Percentiles rank a stretch among this genome's conserved stretches.
Evolutionary conservation across 1,140 invertebrate genomes (phyloP).

Genomic region (Pachyrhynchus sulphureomaculatus): DNA sequence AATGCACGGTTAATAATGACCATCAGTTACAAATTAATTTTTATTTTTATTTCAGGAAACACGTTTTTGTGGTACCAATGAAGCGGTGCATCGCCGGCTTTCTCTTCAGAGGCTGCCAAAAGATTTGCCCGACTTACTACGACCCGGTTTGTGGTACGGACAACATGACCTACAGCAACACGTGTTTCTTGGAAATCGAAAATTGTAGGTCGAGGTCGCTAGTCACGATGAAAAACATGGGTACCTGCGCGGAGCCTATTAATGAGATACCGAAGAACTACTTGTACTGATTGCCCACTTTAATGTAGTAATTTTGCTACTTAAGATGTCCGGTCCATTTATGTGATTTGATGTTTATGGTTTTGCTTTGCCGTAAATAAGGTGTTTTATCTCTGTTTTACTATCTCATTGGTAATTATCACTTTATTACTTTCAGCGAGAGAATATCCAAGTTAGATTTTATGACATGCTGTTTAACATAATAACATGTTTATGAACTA

Average conservation of each 20-base stretch:
- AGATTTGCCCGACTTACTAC: constrained; percentile 80
- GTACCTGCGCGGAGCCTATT: constrained; percentile 68
- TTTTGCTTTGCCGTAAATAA: not conserved
- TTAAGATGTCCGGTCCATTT: not conserved
- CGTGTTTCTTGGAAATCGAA: constrained; percentile 88
- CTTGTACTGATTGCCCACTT: constrained; percentile 56
- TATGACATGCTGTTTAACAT: too few species aligned
- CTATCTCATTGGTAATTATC: too few species aligned
- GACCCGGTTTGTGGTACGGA: constrained; percentile 90
- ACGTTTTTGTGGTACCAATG: constrained; percentile 84
- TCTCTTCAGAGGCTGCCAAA: constrained; percentile 80
- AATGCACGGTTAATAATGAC: too few species aligned
- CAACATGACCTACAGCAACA: constrained; percentile 86
- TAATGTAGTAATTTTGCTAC: not conserved
- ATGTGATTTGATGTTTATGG: not conserved
- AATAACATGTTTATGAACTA: too few species aligned
- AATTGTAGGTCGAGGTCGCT: constrained; percentile 78
- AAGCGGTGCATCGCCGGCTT: constrained; percentile 81
- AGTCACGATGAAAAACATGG: constrained; percentile 65
- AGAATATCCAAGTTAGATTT: too few species aligned
- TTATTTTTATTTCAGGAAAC: constrained; percentile 63
- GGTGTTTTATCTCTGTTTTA: too few species aligned
- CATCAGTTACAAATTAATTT: constrained; percentile 28
- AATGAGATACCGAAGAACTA: constrained; percentile 68
- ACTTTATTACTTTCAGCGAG: too few species aligned